A percentile compares a stretch with the other conserved stretches of the same genome.
Evolutionary conservation across 1,140 invertebrate species (phyloP).

Genomic region (Atopsyche davidsoni): DNA sequence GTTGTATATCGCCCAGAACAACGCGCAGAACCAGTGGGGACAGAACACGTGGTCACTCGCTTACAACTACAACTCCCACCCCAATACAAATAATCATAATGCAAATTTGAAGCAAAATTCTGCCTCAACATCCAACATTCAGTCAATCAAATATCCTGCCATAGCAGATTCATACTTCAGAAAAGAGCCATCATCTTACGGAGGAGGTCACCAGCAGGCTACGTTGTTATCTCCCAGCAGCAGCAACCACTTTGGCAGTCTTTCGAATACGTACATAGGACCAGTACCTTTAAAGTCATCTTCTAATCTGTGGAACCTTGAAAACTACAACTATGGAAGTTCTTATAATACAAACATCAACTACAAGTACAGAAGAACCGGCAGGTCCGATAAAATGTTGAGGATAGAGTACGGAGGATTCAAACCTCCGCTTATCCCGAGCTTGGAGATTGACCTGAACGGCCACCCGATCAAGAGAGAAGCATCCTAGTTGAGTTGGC

Average conservation of each 20-base stretch:
- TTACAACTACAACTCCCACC: slow-evolving; percentile 6
- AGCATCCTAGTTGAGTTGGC: neutral
- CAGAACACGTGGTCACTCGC: slow-evolving; percentile 10
- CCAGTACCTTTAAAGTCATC: slow-evolving; percentile 39
- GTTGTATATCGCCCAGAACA: slow-evolving; percentile 13
- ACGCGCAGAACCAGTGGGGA: slow-evolving; percentile 9
- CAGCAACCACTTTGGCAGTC: neutral
- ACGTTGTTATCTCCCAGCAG: neutral
- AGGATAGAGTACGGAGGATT: slow-evolving; percentile 75
- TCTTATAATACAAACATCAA: no score
- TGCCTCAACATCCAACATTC: neutral
- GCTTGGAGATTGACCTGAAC: slow-evolving; percentile 70
- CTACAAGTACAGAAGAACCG: slow-evolving; percentile 40
- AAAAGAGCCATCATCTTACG: slow-evolving; percentile 13
- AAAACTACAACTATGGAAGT: slow-evolving; percentile 10
- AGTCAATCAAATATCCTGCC: slow-evolving; percentile 11
- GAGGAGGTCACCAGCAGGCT: slow-evolving; percentile 5
- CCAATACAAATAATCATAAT: neutral
- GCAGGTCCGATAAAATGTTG: slow-evolving; percentile 55
- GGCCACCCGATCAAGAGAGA: slow-evolving; percentile 51
- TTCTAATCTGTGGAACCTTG: slow-evolving; percentile 1
- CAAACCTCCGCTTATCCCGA: slow-evolving; percentile 71
- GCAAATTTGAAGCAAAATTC: slow-evolving; percentile 1
- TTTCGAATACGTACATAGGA: slow-evolving; percentile 39
- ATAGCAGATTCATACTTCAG: slow-evolving; percentile 22